A percentile compares a stretch with the other conserved stretches of the same genome.
These are phyloP conservation scores for Pollenia amentaria DNA, from an alignment of 2,888 invertebrate genomes.

Conservation along the genomic window DNA sequence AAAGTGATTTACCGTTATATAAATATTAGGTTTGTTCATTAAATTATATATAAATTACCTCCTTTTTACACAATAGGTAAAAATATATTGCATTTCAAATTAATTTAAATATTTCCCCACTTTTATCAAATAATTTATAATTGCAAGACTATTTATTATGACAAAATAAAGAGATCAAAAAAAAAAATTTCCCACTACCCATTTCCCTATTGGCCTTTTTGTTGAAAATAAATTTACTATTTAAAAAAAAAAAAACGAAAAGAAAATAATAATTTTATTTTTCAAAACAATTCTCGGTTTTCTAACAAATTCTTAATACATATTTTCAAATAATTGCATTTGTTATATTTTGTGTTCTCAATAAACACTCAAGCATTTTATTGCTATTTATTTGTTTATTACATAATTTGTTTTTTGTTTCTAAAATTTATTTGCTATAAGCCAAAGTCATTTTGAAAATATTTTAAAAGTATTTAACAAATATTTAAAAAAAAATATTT, in stretches of 20 bases:
- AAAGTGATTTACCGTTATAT: too few species aligned
- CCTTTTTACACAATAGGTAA: too few species aligned
- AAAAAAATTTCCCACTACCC: background rate
- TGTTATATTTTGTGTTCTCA: slow-evolving; percentile 8
- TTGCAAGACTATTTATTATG: too few species aligned
- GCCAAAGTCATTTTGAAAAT: slow-evolving; percentile 10
- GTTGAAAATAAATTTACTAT: background rate
- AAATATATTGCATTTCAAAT: too few species aligned
- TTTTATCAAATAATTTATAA: too few species aligned
- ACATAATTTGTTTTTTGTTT: slow-evolving; percentile 43
- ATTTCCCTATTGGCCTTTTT: background rate
- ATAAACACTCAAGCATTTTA: slow-evolving; percentile 53
- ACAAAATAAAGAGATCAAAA: too few species aligned
- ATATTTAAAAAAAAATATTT: background rate
- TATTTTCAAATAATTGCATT: slow-evolving; percentile 10
- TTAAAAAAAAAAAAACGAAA: background rate
- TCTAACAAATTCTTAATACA: slow-evolving; percentile 6
- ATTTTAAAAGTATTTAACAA: background rate
- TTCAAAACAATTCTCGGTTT: background rate
- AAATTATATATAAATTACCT: too few species aligned
- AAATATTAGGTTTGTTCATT: too few species aligned
- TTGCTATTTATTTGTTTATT: slow-evolving; percentile 39
- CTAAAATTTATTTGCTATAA: slow-evolving; percentile 17
- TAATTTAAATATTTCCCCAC: too few species aligned
- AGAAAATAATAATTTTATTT: background rate